Evolutionary conservation across 2,113 vertebrate species (phyloP), one percentile per base, ranked within the genome.

Genomic region (Aepyceros melampus): DNA sequence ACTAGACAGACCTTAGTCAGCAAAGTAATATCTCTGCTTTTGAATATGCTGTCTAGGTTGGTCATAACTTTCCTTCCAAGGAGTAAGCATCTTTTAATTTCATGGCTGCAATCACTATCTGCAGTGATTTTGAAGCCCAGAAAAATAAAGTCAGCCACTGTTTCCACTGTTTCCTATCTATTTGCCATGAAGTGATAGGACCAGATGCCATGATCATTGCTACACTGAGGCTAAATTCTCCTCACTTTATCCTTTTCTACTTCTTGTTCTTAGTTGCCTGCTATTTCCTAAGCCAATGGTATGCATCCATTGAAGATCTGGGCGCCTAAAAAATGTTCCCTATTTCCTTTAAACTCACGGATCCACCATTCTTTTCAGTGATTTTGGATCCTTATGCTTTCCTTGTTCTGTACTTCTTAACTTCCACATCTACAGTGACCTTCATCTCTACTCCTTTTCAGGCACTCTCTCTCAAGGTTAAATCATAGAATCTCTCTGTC

Each of bases 301-400:
- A 25, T 1, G 36, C 4, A 60, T 19, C 13, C 3, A 17, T 1
- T 33, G 43, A 83, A 33, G 27, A 74, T 40, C 5, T 13, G 45
- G 19, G n/a, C 15, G 0, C 51, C 27, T 43, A 4, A 60, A 53
- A 36, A 47, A 4, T 0, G 0, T 49, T 60, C 60, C 29, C 4
- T 56, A 36, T 60, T n/a, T 58, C 55, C 17, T 5, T 27, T 19
- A 31, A 71, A 14, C 76, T 29, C 49, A n/a, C 8, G 3, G 47
- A 45, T 5, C 21, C 16, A 21, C 12, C 23, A 3, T 21, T 25
- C 9, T 76, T 45, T 23, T 23, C 64, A 3, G 29, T 25, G 89
- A 94, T 36, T 21, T 84, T 51, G 74, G 11, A 7, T 1, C 11
- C 56, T 16, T 33, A 67, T 76, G 51, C 15, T 14, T 16, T 74